Evolutionary conservation across 1,140 invertebrate genomes (phyloP), one percentile per base, ranked within the genome.

Genomic region (Lineus longissimus): DNA sequence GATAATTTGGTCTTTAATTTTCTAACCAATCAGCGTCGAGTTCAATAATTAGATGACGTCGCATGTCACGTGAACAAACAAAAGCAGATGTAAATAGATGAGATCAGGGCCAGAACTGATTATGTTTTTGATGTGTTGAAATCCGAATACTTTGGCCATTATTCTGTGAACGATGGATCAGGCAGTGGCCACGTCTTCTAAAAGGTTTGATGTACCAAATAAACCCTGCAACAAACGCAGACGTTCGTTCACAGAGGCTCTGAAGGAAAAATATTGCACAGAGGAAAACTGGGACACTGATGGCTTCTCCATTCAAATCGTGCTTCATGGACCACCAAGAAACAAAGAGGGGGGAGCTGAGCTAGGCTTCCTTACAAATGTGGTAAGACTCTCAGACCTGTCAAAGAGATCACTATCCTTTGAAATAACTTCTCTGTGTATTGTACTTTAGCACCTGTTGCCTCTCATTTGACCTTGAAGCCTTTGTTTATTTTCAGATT

Each of bases 211-310:
- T 36, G 33, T 36, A 36, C 33, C 33, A 36, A 36, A 36, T 15
- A 15, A 36, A 7, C 33, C 6, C 33, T 36, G 4, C 33, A 4
- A 15, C 33, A 4, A 36, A 15, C 33, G 47, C n/a, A 51, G 25
- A n/a, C n/a, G 47, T 23, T 74, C 72, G 2, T 76, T 76, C 55
- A 70, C 69, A 7, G 72, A 74, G 45, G 74, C 74, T 25, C 45
- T 76, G 31, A 66, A 65, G 47, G 72, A 76, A 25, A 76, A 76
- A 62, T 76, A 76, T 55, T 72, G 72, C 55, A 59, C 45, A 11
- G 60, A 60, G 2, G 68, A 70, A 2, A 56, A 71, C 19, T 69
- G 59, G n/a, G 36, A 31, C 22, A 31, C 47, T n/a, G 40, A 57
- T 33, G 68, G 65, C 7, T 71, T 68, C 59, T 43, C 65, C 33